Evolutionary conservation across 1,140 invertebrate genomes (phyloP), one percentile per base, ranked within the genome.

Genomic region (Leptinotarsa defecta): DNA sequence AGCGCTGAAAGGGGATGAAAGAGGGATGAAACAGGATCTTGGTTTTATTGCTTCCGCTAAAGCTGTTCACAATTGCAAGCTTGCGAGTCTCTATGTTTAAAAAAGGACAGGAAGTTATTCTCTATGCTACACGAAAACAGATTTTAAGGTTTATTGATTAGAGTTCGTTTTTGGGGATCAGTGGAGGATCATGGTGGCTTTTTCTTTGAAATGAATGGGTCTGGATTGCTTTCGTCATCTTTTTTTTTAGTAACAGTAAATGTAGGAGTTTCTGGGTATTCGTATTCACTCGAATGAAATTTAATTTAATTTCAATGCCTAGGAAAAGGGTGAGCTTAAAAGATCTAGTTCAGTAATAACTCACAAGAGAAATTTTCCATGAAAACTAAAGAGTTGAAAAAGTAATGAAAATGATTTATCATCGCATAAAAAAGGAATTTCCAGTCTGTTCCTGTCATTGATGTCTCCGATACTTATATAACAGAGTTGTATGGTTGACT

Each of bases 1-100:
- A 73, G 49, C 48, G 61, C 75, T 65, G 65, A 77, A 75, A 73
- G 48, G 65, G 48, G 43, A 67, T 52, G 43, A 57, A 57, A 74
- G 68, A 75, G 68, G 78, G 78, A 80, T 75, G 78, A 76, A 75
- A 74, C 49, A 34, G 70, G 68, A 74, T 64, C 71, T 69, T 67
- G 70, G 71, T 71, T 79, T 81, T 81, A 79, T 67, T 67, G 64
- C 73, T 80, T 80, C 78, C 77, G 74, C 76, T 79, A 71, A 76
- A 77, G 74, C 76, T 75, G 78, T 75, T 78, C 70, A 77, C 76
- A 74, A 79, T 80, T 80, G 74, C 80, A 78, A 78, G 49, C 69
- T 75, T 71, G 72, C 68, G 19, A 64, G 65, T 70, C 70, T 72
- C 61, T 68, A 71, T 63, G 64, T 49, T 52, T 17, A 20, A 24